Base-by-base conservation (phyloP, 2,888 invertebrate genomes). In the Mythimna pallens region DNA sequence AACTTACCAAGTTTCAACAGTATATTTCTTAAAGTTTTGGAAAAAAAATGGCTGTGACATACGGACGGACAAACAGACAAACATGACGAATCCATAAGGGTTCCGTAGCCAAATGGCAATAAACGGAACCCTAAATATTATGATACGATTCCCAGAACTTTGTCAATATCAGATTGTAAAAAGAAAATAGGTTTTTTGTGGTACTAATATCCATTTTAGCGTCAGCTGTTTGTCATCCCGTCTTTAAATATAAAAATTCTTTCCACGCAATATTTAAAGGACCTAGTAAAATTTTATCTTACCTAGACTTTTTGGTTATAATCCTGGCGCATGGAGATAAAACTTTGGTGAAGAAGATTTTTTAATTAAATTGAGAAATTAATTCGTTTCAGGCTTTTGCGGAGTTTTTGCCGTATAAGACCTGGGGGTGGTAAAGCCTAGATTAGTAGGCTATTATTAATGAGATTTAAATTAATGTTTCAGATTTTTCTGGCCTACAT, bases 331-430 rank as follows among this genome's bases (percentile, higher is more conserved):
- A n/a, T 17, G 34, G 17, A 76, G 76, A 76, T 63, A 70, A 75
- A 69, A 65, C 43, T 36, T 65, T 57, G 9, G 54, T 17, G 9
- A n/a, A 50, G 20, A 30, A 34, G 14, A 55, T 63, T 61, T 61
- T 73, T 69, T 75, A 63, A 80, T 80, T 65, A 69, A 75, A 57
- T 25, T 52, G 2, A 10, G 20, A 54, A 36, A 65, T 80, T 78
- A 75, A 63, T 40, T 69, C 10, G 0, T 30, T 34, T 17, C 17
- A 34, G 34, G 17, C 61, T 36, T 55, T n/a, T 22, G 55, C 6
- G 14, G 22, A 10, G 43, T 67, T 54, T 61, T 54, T 20, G 20
- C 52, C 3, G 10, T n/a, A 66, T 25, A 25, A 17, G n/a, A 17
- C 14, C 50, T 22, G 14, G n/a, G 30, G 22, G 52, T 3, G 14